phyloP scores from a whole-genome alignment of 2,888 invertebrate genomes.

The Thecophora atra region DNA sequence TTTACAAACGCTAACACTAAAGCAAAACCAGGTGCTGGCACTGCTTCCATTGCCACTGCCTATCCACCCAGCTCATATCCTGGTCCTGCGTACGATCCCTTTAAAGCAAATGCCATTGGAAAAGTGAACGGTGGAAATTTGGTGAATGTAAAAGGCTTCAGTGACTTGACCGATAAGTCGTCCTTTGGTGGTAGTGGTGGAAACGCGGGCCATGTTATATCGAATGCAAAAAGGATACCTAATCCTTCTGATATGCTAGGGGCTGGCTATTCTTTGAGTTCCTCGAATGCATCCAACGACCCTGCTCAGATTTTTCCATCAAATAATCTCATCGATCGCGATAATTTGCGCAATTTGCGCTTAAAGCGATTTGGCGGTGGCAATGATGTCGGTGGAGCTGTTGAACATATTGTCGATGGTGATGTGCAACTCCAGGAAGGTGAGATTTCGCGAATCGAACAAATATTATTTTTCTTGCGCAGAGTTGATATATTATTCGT shows the following conservation, averaged over 20 bases:
- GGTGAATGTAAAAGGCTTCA: slow-evolving; percentile 54
- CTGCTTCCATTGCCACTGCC: slow-evolving; percentile 41
- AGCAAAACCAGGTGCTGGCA: slow-evolving; percentile 26
- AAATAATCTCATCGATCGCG: slow-evolving; percentile 46
- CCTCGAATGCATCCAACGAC: neutral
- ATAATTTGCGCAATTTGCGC: slow-evolving; percentile 58
- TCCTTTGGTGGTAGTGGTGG: slow-evolving; percentile 29
- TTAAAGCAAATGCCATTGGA: slow-evolving; percentile 33
- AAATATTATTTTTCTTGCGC: neutral
- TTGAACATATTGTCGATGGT: neutral
- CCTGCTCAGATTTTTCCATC: neutral
- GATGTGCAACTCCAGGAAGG: slow-evolving; percentile 38
- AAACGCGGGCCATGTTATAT: slow-evolving; percentile 26
- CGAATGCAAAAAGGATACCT: neutral
- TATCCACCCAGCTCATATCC: slow-evolving; percentile 56
- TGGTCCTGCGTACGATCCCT: slow-evolving; percentile 48
- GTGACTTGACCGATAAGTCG: slow-evolving; percentile 44
- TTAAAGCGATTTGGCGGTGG: slow-evolving; percentile 51
- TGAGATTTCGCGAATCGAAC: slow-evolving; percentile 34
- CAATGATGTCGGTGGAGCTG: slow-evolving; percentile 4
- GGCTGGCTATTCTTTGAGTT: slow-evolving; percentile 50
- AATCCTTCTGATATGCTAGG: slow-evolving; percentile 46
- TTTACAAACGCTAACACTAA: slow-evolving; percentile 26
- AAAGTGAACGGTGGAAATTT: slow-evolving; percentile 44
- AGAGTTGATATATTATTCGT: neutral